phyloP scores from a whole-genome alignment of 2,113 vertebrate genomes.

The Suncus etruscus region DNA sequence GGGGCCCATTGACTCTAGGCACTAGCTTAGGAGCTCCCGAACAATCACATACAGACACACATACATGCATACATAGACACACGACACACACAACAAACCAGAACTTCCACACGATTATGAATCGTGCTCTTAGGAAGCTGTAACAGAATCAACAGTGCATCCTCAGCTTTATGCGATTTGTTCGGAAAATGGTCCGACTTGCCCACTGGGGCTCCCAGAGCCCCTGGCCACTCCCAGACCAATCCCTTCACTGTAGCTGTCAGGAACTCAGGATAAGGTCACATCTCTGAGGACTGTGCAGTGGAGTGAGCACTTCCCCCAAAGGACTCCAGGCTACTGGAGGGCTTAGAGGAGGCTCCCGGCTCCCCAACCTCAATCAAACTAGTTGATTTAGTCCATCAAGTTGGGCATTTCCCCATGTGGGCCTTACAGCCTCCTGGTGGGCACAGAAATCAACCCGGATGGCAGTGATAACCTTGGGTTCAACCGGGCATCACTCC shows the following conservation, averaged over 20 bases:
- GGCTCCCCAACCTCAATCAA: not conserved
- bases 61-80: no score
- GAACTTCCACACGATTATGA: constrained; percentile 1
- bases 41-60: no score
- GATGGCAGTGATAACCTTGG: no score
- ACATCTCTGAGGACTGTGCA: not conserved
- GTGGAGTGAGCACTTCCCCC: not conserved
- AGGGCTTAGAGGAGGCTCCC: not conserved
- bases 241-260: not conserved
- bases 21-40: no score
- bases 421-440: no score
- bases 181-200: constrained; percentile 37
- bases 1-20: no score
- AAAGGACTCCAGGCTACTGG: not conserved
- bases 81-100: not conserved
- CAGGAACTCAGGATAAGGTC: not conserved
- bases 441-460: no score
- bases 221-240: not conserved
- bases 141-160: constrained; percentile 32
- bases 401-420: no score
- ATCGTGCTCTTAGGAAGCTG: not conserved
- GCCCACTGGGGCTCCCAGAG: not conserved
- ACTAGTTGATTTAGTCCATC: not conserved
- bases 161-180: not conserved
- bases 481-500: no score